phyloP scores from a whole-genome alignment of 2,888 invertebrate species.

The Scrobipalpa atriplicella region DNA sequence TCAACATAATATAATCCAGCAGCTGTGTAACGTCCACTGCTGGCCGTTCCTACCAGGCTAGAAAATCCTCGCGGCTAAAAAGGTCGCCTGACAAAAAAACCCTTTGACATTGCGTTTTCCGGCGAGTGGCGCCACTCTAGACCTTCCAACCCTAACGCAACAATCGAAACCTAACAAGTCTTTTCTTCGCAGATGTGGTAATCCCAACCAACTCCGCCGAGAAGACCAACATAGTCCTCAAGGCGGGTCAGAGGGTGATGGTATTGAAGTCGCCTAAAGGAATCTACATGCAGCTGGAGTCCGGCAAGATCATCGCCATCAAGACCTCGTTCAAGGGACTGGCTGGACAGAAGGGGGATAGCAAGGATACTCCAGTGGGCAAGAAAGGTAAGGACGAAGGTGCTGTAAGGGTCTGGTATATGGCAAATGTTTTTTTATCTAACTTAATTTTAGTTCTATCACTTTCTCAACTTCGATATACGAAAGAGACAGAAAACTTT shows the following conservation, averaged over 20 bases:
- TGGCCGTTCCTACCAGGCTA: no score
- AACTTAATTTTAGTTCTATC: no score
- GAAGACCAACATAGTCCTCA: constrained; percentile 94
- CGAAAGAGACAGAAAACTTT: no score
- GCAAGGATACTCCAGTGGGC: constrained; percentile 67
- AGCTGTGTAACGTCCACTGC: no score
- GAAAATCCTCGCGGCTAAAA: background rate
- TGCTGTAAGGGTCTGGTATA: no score
- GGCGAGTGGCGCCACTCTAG: background rate
- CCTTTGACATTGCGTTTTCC: background rate
- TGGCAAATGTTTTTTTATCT: no score
- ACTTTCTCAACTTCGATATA: no score
- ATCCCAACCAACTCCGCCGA: constrained; percentile 96
- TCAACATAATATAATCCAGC: no score
- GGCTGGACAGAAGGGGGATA: constrained; percentile 70
- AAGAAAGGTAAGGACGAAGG: constrained; percentile 66
- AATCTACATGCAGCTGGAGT: constrained; percentile 97
- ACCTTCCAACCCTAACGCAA: background rate
- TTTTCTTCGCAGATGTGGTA: constrained; percentile 87
- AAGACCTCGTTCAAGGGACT: constrained; percentile 88
- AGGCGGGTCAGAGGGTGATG: constrained; percentile 97
- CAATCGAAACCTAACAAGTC: background rate
- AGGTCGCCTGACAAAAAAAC: background rate
- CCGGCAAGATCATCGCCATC: constrained; percentile 97
- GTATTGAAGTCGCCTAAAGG: constrained; percentile 97